Conservation (phyloP, 2,888 invertebrate genomes). For the Cremastinae sp. region DNA sequence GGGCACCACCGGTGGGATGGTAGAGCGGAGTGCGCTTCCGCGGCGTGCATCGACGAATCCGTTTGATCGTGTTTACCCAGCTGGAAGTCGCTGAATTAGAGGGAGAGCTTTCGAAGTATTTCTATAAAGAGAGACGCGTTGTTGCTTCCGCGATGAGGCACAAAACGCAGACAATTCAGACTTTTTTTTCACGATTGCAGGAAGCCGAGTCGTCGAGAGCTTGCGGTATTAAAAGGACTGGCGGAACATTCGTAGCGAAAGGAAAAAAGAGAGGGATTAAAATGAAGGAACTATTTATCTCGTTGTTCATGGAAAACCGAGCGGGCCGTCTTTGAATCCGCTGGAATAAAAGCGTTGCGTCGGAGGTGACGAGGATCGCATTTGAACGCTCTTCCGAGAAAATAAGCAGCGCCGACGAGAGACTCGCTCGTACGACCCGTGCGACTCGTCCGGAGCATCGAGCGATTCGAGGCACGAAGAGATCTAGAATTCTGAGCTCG, state of each 20-base stretch:
- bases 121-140: constrained; percentile 4
- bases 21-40: constrained; percentile 19
- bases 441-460: constrained; percentile 44
- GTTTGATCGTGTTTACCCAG: constrained; percentile 36
- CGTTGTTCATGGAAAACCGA: constrained; percentile 53
- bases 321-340: constrained; percentile 25
- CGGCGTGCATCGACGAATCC: not conserved
- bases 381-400: constrained; percentile 52
- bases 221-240: constrained; percentile 20
- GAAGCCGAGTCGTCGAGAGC: constrained; percentile 16
- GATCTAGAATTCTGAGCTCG: constrained; percentile 60
- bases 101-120: constrained; percentile 2
- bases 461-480: constrained; percentile 34
- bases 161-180: too few species aligned
- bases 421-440: constrained; percentile 5
- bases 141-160: constrained; percentile 8
- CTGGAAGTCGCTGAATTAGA: constrained; percentile 27
- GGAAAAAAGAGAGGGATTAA: constrained; percentile 6
- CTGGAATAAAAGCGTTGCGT: constrained; percentile 41
- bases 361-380: constrained; percentile 48
- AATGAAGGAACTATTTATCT: constrained; percentile 31
- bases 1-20: constrained; percentile 21
- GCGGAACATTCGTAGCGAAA: constrained; percentile 5
- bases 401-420: constrained; percentile 38
- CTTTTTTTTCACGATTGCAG: constrained; percentile 25